Evolutionary conservation across 2,888 invertebrate genomes (phyloP), one percentile per base, ranked within the genome.

Genomic region (Calliopum simillimum): DNA sequence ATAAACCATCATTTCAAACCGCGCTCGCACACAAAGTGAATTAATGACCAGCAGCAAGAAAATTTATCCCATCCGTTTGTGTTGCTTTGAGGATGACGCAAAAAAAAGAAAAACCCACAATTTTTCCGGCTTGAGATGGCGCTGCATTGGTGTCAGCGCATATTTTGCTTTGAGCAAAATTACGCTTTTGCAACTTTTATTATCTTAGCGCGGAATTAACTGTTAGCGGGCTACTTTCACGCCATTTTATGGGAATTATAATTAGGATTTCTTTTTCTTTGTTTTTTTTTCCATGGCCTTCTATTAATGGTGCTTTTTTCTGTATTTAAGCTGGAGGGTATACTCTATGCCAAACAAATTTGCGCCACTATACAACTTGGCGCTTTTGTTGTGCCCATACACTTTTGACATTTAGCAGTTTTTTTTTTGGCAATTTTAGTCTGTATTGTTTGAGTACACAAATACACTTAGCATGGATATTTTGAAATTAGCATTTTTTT

Each of bases 161-260:
- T 14, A 23, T 53, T 14, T 33, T 25, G 23, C 25, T 16, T n/a
- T 41, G 25, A 33, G 56, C 33, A n/a, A 23, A 33, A 25, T 33
- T 58, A 25, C 56, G 33, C 56, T 58, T 33, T 14, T 14, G 25
- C 25, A 58, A 58, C 8, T 58, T 33, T 58, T 33, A 33, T 58
- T 58, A 58, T 25, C 25, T 44, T 46, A 61, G 8, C 33, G 33
- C 33, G 33, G 33, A 33, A 33, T 33, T 33, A 33, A 23, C 23
- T 14, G 19, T 13, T 3, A 61, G 61, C 44, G 33, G 41, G 16
- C 61, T 46, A 44, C 14, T 61, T 46, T 33, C 33, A 19, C 21
- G 61, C 46, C 16, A 21, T 44, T 51, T 41, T 68, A 43, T 47
- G 41, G 25, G 66, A 74, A 75, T 76, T 75, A 74, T 74, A 75